A percentile compares a stretch with the other conserved stretches of the same genome.
These are phyloP conservation scores for Synaphobranchus kaupii DNA, from an alignment of 2,797 vertebrate species.

Conservation along the genomic window DNA sequence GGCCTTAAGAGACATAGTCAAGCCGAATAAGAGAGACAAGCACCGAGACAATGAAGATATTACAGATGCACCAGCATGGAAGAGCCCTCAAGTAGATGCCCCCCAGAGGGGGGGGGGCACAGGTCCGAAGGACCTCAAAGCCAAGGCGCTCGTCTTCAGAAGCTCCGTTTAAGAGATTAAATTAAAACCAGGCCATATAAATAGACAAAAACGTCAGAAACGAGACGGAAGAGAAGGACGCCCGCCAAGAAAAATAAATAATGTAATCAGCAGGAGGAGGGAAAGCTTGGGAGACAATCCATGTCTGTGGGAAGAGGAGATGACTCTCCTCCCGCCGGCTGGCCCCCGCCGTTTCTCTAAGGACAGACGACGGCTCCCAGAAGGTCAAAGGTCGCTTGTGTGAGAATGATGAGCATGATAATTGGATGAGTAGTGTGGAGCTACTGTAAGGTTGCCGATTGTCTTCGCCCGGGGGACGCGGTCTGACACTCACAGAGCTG, in stretches of 20 bases:
- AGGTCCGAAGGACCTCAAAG: neutral
- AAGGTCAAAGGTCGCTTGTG: neutral
- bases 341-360: neutral
- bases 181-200: neutral
- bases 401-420: conserved; percentile 3
- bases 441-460: neutral
- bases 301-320: neutral
- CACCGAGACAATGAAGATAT: neutral
- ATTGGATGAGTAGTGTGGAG: neutral
- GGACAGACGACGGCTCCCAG: neutral
- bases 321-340: neutral
- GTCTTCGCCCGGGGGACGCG: neutral
- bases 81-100: neutral
- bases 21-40: neutral
- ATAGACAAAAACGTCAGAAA: neutral
- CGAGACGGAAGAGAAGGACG: neutral
- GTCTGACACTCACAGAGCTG: neutral
- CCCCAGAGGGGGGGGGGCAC: neutral
- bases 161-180: neutral
- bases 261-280: neutral
- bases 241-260: neutral
- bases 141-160: neutral
- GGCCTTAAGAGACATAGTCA: neutral
- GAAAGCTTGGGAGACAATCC: neutral
- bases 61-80: neutral